These are phyloP conservation scores for Papilio polytes DNA, from an alignment of 1,140 invertebrate genomes.

Conservation along the genomic window DNA sequence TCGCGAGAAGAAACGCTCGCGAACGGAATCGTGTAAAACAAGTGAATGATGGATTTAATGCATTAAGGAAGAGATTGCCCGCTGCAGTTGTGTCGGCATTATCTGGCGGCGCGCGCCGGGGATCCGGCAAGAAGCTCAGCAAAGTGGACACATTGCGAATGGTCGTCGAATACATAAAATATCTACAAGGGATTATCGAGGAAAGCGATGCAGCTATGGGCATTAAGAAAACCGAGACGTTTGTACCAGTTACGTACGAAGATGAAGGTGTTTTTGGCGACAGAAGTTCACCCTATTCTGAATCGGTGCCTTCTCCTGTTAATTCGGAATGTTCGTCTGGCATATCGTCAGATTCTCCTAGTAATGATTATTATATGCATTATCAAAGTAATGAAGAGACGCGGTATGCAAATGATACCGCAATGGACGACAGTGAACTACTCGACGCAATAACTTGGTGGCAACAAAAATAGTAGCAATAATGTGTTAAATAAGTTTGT, in stretches of 20 bases:
- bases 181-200: slow-evolving; percentile 93
- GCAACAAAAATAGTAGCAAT: slow-evolving; percentile 84
- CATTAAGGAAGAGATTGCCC: slow-evolving; percentile 93
- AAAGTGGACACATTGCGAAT: slow-evolving; percentile 97
- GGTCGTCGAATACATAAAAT: slow-evolving; percentile 97
- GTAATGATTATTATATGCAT: slow-evolving; percentile 59
- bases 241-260: slow-evolving; percentile 54
- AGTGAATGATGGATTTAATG: slow-evolving; percentile 97
- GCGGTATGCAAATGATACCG: slow-evolving; percentile 74
- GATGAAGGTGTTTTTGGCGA: slow-evolving; percentile 76
- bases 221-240: slow-evolving; percentile 46
- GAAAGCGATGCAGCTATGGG: slow-evolving; percentile 81
- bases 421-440: slow-evolving; percentile 89
- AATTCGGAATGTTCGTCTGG: slow-evolving; percentile 88
- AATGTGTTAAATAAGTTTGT: slow-evolving; percentile 17
- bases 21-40: slow-evolving; percentile 98
- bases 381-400: slow-evolving; percentile 79
- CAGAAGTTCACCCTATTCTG: slow-evolving; percentile 84
- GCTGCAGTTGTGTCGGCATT: slow-evolving; percentile 89
- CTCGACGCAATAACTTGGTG: slow-evolving; percentile 92
- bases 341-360: slow-evolving; percentile 74
- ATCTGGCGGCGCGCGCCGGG: slow-evolving; percentile 86
- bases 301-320: slow-evolving; percentile 87
- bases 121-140: slow-evolving; percentile 92
- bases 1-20: slow-evolving; percentile 95